Percentiles rank a stretch among this genome's conserved stretches.
phyloP scores from a whole-genome alignment of 2,888 invertebrate genomes.

The Melangyna quadrimaculata region DNA sequence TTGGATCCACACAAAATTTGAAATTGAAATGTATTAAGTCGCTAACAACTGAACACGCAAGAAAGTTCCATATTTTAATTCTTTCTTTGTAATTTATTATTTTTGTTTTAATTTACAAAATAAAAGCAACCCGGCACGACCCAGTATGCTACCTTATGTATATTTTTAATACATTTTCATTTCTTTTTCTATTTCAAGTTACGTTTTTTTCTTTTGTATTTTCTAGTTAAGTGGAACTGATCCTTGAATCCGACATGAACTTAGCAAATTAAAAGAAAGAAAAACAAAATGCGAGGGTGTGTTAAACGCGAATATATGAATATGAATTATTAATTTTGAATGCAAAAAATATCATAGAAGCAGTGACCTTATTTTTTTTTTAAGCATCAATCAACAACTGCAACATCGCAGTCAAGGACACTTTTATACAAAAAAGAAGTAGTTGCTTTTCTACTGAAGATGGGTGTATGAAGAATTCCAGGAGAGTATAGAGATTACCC shows the following conservation, averaged over 20 bases:
- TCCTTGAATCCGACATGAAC: slow-evolving; percentile 54
- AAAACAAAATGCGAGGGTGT: not conserved
- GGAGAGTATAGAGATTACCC: not conserved
- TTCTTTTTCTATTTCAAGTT: not conserved
- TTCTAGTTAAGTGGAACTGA: slow-evolving; percentile 31
- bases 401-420: slow-evolving; percentile 44
- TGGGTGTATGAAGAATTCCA: not conserved
- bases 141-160: not conserved
- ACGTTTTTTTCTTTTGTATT: not conserved
- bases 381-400: not conserved
- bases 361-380: slow-evolving; percentile 58
- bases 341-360: slow-evolving; percentile 10
- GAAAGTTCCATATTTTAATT: too few relatives aligned
- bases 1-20: too few relatives aligned
- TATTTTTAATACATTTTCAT: not conserved
- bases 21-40: too few relatives aligned
- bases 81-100: too few relatives aligned
- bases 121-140: not conserved
- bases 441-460: not conserved
- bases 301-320: not conserved
- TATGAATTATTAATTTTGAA: not conserved
- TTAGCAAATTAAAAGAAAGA: not conserved
- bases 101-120: too few relatives aligned
- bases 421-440: not conserved
- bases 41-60: too few relatives aligned